phyloP scores from a whole-genome alignment of 1,140 invertebrate genomes.

The Chionoecetes opilio region DNA sequence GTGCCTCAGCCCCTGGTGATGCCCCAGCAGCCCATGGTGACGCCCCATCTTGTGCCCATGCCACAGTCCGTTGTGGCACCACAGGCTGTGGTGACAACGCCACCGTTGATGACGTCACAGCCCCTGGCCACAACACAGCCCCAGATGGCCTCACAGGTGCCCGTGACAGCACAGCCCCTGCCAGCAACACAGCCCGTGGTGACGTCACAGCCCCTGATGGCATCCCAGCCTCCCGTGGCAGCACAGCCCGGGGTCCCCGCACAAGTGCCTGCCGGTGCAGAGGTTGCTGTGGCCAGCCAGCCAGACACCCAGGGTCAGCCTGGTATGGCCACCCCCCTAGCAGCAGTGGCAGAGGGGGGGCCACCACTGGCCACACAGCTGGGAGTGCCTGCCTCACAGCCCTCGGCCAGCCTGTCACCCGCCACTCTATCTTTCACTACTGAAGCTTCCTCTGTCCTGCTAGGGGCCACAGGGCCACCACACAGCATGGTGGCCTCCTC shows the following conservation, averaged over 20 bases:
- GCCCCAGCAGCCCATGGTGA: conserved; percentile 45
- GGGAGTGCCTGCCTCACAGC: background rate
- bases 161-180: background rate
- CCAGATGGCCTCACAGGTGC: background rate
- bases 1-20: conserved; percentile 44
- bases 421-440: background rate
- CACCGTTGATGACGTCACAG: conserved; percentile 34
- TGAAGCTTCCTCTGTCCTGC: background rate
- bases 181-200: background rate
- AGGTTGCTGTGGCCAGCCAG: background rate
- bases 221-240: background rate
- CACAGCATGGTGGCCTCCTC: background rate
- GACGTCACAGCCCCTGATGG: background rate
- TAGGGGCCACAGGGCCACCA: background rate
- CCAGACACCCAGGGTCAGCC: background rate
- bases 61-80: conserved; percentile 47
- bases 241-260: background rate
- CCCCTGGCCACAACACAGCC: conserved; percentile 42
- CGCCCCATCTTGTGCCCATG: conserved; percentile 40
- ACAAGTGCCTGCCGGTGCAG: background rate
- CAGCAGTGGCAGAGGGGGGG: background rate
- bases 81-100: conserved; percentile 50
- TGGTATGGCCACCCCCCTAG: background rate
- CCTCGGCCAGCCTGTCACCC: background rate
- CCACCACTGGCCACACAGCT: background rate